Conservation (phyloP, 2,113 vertebrate species). For the Pelmatolapia mariae region DNA sequence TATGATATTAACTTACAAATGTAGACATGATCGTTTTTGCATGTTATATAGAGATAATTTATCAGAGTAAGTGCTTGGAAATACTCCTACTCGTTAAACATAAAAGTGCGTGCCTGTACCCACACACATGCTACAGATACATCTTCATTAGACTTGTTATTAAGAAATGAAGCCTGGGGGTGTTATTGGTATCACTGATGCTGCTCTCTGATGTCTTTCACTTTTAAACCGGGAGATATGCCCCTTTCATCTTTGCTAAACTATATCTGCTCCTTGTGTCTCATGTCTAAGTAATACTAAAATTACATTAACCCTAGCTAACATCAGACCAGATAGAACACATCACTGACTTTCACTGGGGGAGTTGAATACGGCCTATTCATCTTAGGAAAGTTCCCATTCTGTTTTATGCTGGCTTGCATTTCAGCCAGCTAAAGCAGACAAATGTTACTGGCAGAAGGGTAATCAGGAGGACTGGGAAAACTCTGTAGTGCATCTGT, state of each 20-base stretch:
- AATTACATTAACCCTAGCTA: constrained; percentile 14
- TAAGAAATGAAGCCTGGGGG: constrained; percentile 41
- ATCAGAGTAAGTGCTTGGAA: not conserved
- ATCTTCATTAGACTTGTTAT: constrained; percentile 47
- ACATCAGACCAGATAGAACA: not conserved
- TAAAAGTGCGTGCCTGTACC: not conserved
- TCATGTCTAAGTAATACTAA: not conserved
- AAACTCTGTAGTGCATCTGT: not conserved
- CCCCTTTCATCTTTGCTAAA: constrained; percentile 31
- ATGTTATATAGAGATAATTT: not conserved
- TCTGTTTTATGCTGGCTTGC: not conserved
- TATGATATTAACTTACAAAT: not conserved
- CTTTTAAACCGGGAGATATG: constrained; percentile 5
- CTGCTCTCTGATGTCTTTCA: constrained; percentile 26
- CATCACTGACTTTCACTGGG: not conserved
- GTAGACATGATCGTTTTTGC: not conserved
- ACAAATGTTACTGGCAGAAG: not conserved
- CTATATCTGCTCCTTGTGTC: not conserved
- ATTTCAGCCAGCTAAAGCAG: not conserved
- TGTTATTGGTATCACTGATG: constrained; percentile 11
- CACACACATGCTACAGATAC: not conserved
- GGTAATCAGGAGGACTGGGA: not conserved
- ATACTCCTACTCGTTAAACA: not conserved
- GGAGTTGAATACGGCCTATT: not conserved
- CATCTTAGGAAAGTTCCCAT: not conserved